Percentiles rank a stretch among this genome's conserved stretches.
Evolutionary conservation across 2,888 invertebrate species (phyloP).

Genomic region (Callyntrura sp.): DNA sequence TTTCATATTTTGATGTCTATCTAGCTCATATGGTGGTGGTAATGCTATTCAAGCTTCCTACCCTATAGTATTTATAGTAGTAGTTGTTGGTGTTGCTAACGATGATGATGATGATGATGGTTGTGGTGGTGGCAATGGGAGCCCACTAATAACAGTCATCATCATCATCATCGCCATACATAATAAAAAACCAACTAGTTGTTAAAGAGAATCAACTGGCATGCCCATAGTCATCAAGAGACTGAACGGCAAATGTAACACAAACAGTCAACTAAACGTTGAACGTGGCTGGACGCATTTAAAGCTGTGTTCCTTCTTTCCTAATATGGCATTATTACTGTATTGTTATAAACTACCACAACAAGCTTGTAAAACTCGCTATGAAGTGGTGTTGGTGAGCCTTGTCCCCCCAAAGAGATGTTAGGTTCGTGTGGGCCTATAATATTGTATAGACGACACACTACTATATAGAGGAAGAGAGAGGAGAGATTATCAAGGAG

Average conservation of each 20-base stretch:
- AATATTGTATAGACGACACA: not conserved
- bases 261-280: constrained; percentile 31
- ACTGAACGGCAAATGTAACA: constrained; percentile 9
- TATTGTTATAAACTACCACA: constrained; percentile 45
- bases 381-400: constrained; percentile 49
- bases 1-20: constrained; percentile 67
- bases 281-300: constrained; percentile 62
- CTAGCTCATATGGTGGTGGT: constrained; percentile 46
- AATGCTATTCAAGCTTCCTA: constrained; percentile 17
- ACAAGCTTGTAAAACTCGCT: constrained; percentile 57
- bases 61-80: not conserved
- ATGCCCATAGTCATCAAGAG: constrained; percentile 56
- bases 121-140: constrained; percentile 37
- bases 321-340: constrained; percentile 68
- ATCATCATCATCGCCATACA: constrained; percentile 38
- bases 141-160: constrained; percentile 65
- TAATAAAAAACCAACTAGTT: constrained; percentile 62
- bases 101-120: constrained; percentile 19
- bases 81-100: constrained; percentile 19
- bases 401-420: constrained; percentile 64
- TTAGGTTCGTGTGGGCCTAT: constrained; percentile 34
- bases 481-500: not conserved
- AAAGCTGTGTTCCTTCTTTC: constrained; percentile 59
- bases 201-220: constrained; percentile 63
- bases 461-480: too few species aligned